Evolutionary conservation across 2,888 invertebrate species (phyloP).

Genomic region (Lissocephala sabroskyi): DNA sequence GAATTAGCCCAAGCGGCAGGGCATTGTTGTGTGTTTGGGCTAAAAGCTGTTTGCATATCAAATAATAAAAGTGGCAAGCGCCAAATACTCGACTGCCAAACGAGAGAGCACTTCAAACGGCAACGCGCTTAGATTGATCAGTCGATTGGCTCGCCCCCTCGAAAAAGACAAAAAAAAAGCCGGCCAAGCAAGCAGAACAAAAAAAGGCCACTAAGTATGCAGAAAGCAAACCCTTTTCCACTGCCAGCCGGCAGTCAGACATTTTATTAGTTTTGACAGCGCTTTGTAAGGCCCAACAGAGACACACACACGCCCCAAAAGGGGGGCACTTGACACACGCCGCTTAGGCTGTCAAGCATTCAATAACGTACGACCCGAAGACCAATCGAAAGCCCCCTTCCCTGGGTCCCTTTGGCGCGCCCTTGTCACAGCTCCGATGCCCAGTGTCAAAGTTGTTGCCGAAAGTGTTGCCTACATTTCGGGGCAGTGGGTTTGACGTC

Average conservation of each 20-base stretch:
- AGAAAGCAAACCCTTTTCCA: slow-evolving; percentile 33
- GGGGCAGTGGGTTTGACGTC: slow-evolving; percentile 9
- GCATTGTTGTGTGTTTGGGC: not conserved
- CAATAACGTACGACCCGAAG: slow-evolving; percentile 29
- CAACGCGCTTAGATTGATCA: slow-evolving; percentile 38
- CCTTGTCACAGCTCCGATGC: too few relatives aligned
- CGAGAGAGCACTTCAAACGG: slow-evolving; percentile 45
- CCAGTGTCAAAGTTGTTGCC: slow-evolving; percentile 22
- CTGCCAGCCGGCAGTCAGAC: slow-evolving; percentile 28
- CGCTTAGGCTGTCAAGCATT: slow-evolving; percentile 47
- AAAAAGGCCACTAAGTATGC: slow-evolving; percentile 13
- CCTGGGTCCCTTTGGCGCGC: not conserved
- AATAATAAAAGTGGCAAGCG: slow-evolving; percentile 53
- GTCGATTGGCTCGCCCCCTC: too few relatives aligned
- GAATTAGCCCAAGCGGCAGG: not conserved
- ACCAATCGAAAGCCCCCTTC: not conserved
- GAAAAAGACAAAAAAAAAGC: slow-evolving; percentile 1
- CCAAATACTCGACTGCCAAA: slow-evolving; percentile 17
- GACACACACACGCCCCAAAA: not conserved
- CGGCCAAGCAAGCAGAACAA: slow-evolving; percentile 3
- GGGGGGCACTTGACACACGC: slow-evolving; percentile 51
- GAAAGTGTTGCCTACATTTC: slow-evolving; percentile 27
- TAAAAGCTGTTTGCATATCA: slow-evolving; percentile 57
- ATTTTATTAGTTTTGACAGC: slow-evolving; percentile 64
- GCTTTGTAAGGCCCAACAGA: slow-evolving; percentile 37